Percentiles rank a stretch among this genome's conserved stretches.
Conservation (phyloP, 37 sponge, comb jelly and placozoan species). For the Agelas oroides region DNA sequence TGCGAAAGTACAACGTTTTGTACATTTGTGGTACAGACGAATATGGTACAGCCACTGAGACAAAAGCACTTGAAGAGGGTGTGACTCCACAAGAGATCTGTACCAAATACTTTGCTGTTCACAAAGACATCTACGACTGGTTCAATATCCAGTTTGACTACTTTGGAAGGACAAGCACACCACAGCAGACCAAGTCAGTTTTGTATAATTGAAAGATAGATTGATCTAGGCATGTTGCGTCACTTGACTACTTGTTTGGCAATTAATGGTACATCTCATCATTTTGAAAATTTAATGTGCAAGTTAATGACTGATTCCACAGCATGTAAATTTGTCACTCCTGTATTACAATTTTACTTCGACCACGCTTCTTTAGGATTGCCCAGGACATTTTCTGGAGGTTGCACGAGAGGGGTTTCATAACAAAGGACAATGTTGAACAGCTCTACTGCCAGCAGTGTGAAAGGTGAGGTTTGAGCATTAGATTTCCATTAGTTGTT, state of each 20-base stretch:
- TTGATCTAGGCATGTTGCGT: no score
- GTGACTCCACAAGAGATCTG: slow-evolving; percentile 78
- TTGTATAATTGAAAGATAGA: no score
- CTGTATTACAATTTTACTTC: no score
- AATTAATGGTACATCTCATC: no score
- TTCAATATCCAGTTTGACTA: slow-evolving; percentile 96
- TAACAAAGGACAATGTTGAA: slow-evolving; percentile 84
- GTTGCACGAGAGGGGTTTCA: slow-evolving; percentile 77
- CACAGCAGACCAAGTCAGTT: slow-evolving; percentile 91
- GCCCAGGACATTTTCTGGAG: slow-evolving; percentile 98
- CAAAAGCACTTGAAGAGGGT: slow-evolving; percentile 96
- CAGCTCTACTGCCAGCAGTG: slow-evolving; percentile 90
- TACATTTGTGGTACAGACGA: slow-evolving; percentile 99
- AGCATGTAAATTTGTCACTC: no score
- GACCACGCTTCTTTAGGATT: slow-evolving; percentile 83
- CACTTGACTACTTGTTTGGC: no score
- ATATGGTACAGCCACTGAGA: slow-evolving; percentile 99
- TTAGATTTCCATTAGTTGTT: slow-evolving; percentile 68
- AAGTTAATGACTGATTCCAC: no score
- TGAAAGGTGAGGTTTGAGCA: slow-evolving; percentile 53
- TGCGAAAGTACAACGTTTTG: slow-evolving; percentile 84
- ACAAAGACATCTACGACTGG: slow-evolving; percentile 93
- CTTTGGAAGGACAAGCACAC: slow-evolving; percentile 95
- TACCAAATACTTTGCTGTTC: slow-evolving; percentile 41
- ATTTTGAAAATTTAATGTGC: no score